Base-by-base conservation (phyloP, 2,888 invertebrate species). In the Zonitis immaculata region DNA sequence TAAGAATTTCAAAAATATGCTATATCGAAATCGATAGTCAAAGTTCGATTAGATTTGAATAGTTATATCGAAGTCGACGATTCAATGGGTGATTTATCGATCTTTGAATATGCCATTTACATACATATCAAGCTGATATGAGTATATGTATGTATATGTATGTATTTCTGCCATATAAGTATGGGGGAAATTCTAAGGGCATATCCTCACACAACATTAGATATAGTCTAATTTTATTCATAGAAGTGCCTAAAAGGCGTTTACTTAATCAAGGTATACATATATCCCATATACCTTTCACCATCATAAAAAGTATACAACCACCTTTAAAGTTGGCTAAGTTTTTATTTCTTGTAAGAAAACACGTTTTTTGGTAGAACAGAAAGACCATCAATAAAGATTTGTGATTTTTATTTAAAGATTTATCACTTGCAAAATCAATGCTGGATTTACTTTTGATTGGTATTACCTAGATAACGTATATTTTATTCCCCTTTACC, bases 141-240 rank as follows among this genome's bases (percentile, higher is more conserved):
- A n/a, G n/a, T n/a, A n/a, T n/a, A n/a, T n/a, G n/a, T n/a, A n/a
- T n/a, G n/a, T n/a, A n/a, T n/a, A n/a, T n/a, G n/a, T n/a, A n/a
- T n/a, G n/a, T 22, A 22, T 22, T 22, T 22, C 22, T 22, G 3
- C 3, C 22, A 22, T 5, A 22, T 22, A n/a, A n/a, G 22, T 22
- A 22, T 3, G 5, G 22, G 5, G 5, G 22, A 22, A 22, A n/a
- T n/a, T n/a, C n/a, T n/a, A n/a, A n/a, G n/a, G n/a, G n/a, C n/a
- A n/a, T n/a, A n/a, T n/a, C 22, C 22, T 22, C 22, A 22, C 22
- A 22, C 22, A 22, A 4, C 5, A 22, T 22, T 22, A 22, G 22
- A 22, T n/a, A n/a, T 46, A 47, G 47, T 42, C 42, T 48, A 48
- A 48, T 48, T 48, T 42, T 48, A 48, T 48, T 48, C 48, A 26